Base-by-base conservation (phyloP, 2,113 vertebrate species). In the Nannobrachium achirus region DNA sequence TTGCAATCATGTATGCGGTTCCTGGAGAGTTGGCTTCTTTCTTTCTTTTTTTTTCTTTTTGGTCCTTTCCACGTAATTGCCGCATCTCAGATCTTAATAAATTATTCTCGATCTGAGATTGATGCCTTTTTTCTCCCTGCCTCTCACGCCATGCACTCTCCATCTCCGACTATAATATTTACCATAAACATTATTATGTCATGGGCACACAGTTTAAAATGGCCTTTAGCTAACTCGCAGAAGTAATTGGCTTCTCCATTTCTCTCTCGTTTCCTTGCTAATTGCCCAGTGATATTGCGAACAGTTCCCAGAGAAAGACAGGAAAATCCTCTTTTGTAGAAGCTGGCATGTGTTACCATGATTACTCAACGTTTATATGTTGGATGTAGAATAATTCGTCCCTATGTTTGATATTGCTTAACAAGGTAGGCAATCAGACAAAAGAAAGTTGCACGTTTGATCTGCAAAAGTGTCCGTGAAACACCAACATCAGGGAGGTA, bases 1-100 rank as follows among this genome's bases (percentile, higher is more conserved):
- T 96, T 94, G 95, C 96, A 98, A 98, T 97, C 96, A 95, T 95
- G 94, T 93, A 94, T 92, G 94, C 94, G 87, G 93, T 94, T 96
- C 94, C 95, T 94, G 93, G 91, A 97, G 94, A 95, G 94, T 94
- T 91, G 82, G 89, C 88, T 75, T 90, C 84, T 93, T 90, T 92
- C 87, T 77, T 78, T 90, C 83, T 86, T 93, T 91, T 75, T 88
- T 91, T 90, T 93, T 92, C 77, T 92, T 92, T 94, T 94, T 91
- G 92, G 89, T 89, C 91, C 92, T 94, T 96, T 93, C 93, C 92
- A 91, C 88, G 86, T 91, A 93, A 94, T 93, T 93, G 93, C 92
- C 64, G 80, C 93, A 94, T 88, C 91, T 93, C 91, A 88, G 88
- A 93, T 94, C 90, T 94, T 94, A 91, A 93, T 93, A 93, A 94